A percentile compares a stretch with the other conserved stretches of the same genome.
These are phyloP conservation scores for Xestia sexstrigata DNA, from an alignment of 2,888 invertebrate species.

Conservation along the genomic window DNA sequence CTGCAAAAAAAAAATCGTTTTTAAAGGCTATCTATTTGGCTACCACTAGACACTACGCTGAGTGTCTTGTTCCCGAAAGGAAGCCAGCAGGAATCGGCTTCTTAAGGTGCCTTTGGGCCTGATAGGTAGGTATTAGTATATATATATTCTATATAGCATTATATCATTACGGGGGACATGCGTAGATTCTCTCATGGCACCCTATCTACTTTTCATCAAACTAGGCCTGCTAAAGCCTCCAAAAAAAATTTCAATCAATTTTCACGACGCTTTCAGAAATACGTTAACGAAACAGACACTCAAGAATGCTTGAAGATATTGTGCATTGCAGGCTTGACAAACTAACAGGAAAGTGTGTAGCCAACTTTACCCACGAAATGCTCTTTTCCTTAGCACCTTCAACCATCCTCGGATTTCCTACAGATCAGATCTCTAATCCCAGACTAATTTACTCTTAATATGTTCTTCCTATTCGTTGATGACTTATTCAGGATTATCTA, in stretches of 20 bases:
- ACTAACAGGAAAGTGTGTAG: constrained; percentile 1
- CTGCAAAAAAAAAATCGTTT: no score
- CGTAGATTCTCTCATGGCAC: no score
- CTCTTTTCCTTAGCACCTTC: constrained; percentile 16
- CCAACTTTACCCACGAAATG: constrained; percentile 27
- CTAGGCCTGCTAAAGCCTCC: not conserved
- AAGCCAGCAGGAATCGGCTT: no score
- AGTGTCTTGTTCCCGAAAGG: no score
- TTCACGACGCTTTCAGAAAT: not conserved
- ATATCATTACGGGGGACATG: no score
- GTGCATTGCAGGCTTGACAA: not conserved
- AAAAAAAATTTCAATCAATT: not conserved
- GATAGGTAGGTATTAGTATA: no score
- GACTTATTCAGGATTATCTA: constrained; percentile 55
- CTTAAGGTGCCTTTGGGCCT: no score
- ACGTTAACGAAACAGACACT: not conserved
- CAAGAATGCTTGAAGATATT: not conserved
- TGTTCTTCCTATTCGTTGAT: constrained; percentile 53
- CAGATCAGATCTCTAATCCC: constrained; percentile 68
- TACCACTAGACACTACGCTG: no score
- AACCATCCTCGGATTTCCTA: constrained; percentile 57
- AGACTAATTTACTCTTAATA: constrained; percentile 69
- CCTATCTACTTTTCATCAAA: not conserved
- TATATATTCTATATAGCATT: no score
- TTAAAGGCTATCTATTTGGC: no score